Base-by-base conservation (phyloP, 2,113 vertebrate species). In the Prionailurus viverrinus region DNA sequence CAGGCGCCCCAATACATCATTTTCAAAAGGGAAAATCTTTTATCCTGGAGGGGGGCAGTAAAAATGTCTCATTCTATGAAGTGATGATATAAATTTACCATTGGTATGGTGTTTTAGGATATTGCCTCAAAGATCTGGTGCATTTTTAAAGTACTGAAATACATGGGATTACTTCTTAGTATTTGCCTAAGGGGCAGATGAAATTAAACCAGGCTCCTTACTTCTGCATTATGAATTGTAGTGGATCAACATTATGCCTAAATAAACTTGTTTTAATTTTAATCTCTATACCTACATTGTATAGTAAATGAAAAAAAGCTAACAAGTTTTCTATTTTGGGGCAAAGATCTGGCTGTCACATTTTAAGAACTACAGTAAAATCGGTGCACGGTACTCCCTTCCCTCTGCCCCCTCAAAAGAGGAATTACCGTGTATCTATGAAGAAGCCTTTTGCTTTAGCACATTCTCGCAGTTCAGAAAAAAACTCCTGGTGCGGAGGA, bases 401-500 rank as follows among this genome's bases (percentile, higher is more conserved):
- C 39, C 39, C 31, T 73, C 79, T 78, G n/a, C 12, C 91, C 80
- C 18, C 61, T 45, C 39, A 73, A n/a, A 65, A 1, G 55, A 95
- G 87, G 23, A 55, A 85, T 98, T 99, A 99, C 99, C 99, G 96
- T 63, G 99, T 99, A 81, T 99, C 99, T 33, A 99, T 99, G 31
- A 91, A 45, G 98, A 99, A 99, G 9, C 99, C 99, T 61, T 98
- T 98, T 53, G 99, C 99, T 11, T 95, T 95, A 25, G 99, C 99
- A n/a, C 99, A 99, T 31, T 99, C 99, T 55, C 98, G 98, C 90
- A 99, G 99, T 92, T 99, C 99, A 0, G 98, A 78, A 94, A 99
- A 99, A 96, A 99, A 99, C 61, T 99, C 99, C 98, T 99, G 99
- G 11, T 99, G 99, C 0, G 99, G 99, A 0, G 99, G 99, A 0